Evolutionary conservation across 2,797 vertebrate genomes (phyloP).

Genomic region (Falco naumanni): DNA sequence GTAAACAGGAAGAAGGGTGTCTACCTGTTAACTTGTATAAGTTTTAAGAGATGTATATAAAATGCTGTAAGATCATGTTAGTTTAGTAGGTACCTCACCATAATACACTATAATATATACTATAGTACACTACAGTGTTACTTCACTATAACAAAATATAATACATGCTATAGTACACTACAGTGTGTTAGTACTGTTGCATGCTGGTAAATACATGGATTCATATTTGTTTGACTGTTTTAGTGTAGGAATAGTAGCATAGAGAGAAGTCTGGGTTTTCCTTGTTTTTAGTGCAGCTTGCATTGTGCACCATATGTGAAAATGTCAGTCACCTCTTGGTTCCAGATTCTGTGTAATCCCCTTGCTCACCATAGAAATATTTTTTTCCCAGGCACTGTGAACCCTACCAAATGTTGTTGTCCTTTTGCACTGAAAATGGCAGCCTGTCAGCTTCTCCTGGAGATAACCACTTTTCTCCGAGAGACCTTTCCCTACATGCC

Average conservation of each 20-base stretch:
- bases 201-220: not conserved
- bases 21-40: not conserved
- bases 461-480: conserved; percentile 96
- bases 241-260: not conserved
- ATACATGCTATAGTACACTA: not conserved
- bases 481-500: conserved; percentile 97
- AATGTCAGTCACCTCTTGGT: conserved; percentile 47
- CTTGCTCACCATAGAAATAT: conserved; percentile 49
- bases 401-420: conserved; percentile 97
- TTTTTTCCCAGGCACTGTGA: conserved; percentile 89
- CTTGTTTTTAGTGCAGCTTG: conserved; percentile 16
- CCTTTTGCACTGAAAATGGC: conserved; percentile 99
- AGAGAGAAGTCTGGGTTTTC: not conserved
- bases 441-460: conserved; percentile 94
- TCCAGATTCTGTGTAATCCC: not conserved
- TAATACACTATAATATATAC: not conserved
- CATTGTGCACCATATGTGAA: conserved; percentile 36
- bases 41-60: not conserved
- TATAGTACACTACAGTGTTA: not conserved
- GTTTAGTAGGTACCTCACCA: not conserved
- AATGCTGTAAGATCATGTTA: not conserved
- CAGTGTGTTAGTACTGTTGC: not conserved
- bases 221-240: not conserved
- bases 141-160: not conserved
- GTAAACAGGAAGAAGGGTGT: not conserved